Percentiles rank a stretch among this genome's conserved stretches.
Evolutionary conservation across 2,888 invertebrate genomes (phyloP).

Genomic region (Laothoe populi): DNA sequence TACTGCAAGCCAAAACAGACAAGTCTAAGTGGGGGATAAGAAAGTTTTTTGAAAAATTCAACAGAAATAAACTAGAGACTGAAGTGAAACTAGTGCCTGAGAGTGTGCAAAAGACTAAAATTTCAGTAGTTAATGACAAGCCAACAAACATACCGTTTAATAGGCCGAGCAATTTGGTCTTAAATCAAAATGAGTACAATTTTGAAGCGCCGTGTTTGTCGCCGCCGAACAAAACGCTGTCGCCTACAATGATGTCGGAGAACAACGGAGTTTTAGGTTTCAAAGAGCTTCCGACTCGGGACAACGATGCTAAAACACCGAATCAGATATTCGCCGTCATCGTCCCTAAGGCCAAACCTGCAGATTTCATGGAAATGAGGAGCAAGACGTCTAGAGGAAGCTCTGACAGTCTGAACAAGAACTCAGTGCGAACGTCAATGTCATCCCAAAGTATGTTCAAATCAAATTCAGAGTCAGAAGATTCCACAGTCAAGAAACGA

Average conservation of each 20-base stretch:
- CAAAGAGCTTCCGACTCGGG: conserved; percentile 67
- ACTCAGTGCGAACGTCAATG: conserved; percentile 60
- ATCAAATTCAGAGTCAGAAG: conserved; percentile 74
- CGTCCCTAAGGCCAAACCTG: conserved; percentile 71
- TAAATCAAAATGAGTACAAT: conserved; percentile 62
- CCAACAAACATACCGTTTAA: conserved; percentile 51
- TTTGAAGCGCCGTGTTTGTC: conserved; percentile 75
- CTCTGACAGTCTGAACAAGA: conserved; percentile 67
- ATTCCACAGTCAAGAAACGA: conserved; percentile 74
- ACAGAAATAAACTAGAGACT: conserved; percentile 74
- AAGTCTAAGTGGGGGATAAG: conserved; percentile 74
- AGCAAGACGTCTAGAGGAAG: conserved; percentile 57
- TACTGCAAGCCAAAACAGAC: conserved; percentile 66
- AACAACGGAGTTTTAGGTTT: conserved; percentile 75
- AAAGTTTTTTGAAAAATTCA: conserved; percentile 72
- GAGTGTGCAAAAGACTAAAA: conserved; percentile 53
- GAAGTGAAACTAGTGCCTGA: conserved; percentile 83
- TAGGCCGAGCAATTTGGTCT: conserved; percentile 64
- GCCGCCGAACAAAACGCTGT: conserved; percentile 76
- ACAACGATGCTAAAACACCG: conserved; percentile 52
- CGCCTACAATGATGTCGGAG: conserved; percentile 75
- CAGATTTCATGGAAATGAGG: conserved; percentile 53
- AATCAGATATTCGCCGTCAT: conserved; percentile 80
- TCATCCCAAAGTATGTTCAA: conserved; percentile 72
- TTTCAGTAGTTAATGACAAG: conserved; percentile 66